Evolutionary conservation across 2,888 invertebrate genomes (phyloP), one percentile per base, ranked within the genome.

Genomic region (Drosophila nigricruria): DNA sequence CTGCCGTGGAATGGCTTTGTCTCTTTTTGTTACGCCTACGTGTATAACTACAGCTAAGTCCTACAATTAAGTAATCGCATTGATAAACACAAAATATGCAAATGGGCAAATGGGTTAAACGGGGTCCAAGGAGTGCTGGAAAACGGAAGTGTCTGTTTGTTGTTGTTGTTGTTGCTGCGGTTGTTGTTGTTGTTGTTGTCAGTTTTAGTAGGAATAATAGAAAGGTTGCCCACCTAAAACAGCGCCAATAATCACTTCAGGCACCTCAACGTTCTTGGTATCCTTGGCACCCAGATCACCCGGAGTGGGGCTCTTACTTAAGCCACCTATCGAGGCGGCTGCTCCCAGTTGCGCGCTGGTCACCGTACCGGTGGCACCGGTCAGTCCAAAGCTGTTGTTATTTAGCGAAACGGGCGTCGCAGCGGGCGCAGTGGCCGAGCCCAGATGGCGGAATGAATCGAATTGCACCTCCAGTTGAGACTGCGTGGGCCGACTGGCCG

Each of bases 191-290:
- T 16, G 27, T 2, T 27, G 27, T 25, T 34, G 34, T 57, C 47
- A 36, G 16, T 27, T 73, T 90, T 92, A 93, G 87, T 92, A 92
- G 79, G 88, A 91, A 88, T 92, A 93, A 90, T 92, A 92, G 88
- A 90, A 92, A 53, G 76, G 84, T 83, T 84, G 92, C 94, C 94
- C 93, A 94, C 98, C 99, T 93, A 99, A 95, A 92, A 99, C 98
- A 92, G 98, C 98, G 92, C 98, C 99, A 93, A 99, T 98, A 94
- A 98, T 98, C 93, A 96, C 96, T 95, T 98, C 97, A 70, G 98
- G 96, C 93, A 99, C 98, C 95, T 98, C 98, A 92, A 98, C 96
- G 94, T 97, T 97, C 94, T 97, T 97, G 92, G 96, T 94, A 94
- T 97, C 97, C 94, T 96, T 96, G 93, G 94, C 95, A 89, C 94